Base-by-base conservation (phyloP, 2,797 vertebrate species). In the Cryptoprocta ferox region DNA sequence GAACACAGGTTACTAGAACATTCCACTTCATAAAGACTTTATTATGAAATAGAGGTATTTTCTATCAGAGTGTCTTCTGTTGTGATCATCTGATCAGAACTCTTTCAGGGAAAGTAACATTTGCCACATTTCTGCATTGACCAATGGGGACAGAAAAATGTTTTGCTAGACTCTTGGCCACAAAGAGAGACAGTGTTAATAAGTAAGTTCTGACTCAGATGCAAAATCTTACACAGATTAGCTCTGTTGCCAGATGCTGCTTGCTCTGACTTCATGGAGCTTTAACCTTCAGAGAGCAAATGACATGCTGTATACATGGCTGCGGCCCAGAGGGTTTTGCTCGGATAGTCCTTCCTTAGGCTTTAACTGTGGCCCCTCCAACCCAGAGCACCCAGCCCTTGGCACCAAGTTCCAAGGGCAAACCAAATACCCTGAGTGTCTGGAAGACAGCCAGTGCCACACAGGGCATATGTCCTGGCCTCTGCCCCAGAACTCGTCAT, bases 161-260 rank as follows among this genome's bases (percentile, higher is more conserved):
- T 95, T 97, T 78, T 92, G 81, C 92, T 83, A 93, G 95, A 95
- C 39, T 92, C 45, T 93, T 97, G 94, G 92, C 88, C 66, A 70
- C 83, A 92, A 37, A 89, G 95, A 96, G 10, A 95, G 90, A 85
- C 45, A 39, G 76, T 30, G 61, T 82, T 92, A 73, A 63, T 39
- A 89, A 63, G n/a, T 50, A 63, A 84, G 59, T 81, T 95, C 50
- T 96, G 90, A 93, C 80, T 96, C 96, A 87, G 95, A 68, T 13
- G 61, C 53, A 50, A 66, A 89, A 56, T n/a, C 87, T 84, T 71
- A 71, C 32, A 63, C 21, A 80, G 86, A 42, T 45, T n/a, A 70
- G 45, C 50, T 53, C 82, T 4, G 5, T 6, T 2, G 30, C 59
- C 59, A 83, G 86, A 70, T 24, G 28, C 66, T 30, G 42, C 2